phyloP scores from a whole-genome alignment of 2,888 invertebrate species.

The Phalera bucephala region DNA sequence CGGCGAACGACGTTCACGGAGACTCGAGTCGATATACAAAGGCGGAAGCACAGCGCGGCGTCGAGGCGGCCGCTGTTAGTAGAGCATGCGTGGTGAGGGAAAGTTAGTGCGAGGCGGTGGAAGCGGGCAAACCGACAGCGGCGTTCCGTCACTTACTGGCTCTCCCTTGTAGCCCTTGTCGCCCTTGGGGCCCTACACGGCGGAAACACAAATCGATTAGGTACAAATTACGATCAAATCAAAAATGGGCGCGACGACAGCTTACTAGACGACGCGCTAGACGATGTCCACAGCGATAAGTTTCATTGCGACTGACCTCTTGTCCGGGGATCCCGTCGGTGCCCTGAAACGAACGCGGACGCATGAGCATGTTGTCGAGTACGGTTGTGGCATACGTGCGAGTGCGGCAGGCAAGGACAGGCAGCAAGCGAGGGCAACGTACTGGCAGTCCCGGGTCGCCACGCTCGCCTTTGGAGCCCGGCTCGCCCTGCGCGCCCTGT shows the following conservation, averaged over 20 bases:
- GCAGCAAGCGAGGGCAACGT: constrained; percentile 68
- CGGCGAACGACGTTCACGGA: too few relatives aligned
- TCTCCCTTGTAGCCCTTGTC: constrained; percentile 95
- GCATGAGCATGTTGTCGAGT: neutral
- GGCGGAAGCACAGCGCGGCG: constrained; percentile 7
- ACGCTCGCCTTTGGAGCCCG: constrained; percentile 95
- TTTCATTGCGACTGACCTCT: constrained; percentile 93
- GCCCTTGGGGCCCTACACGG: constrained; percentile 91
- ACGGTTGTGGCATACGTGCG: neutral
- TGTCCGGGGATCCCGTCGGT: constrained; percentile 96
- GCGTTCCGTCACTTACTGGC: constrained; percentile 84
- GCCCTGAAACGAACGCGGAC: constrained; percentile 85
- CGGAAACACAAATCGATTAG: constrained; percentile 46
- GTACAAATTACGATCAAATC: neutral
- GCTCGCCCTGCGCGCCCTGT: constrained; percentile 96
- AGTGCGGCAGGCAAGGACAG: neutral
- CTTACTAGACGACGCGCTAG: too few relatives aligned
- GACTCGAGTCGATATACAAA: too few relatives aligned
- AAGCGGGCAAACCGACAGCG: constrained; percentile 6
- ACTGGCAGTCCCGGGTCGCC: constrained; percentile 97
- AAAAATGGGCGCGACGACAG: too few relatives aligned
- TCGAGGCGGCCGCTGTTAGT: constrained; percentile 19
- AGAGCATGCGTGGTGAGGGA: constrained; percentile 20
- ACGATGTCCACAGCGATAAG: too few relatives aligned
- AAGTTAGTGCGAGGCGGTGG: constrained; percentile 26